Percentiles rank a stretch among this genome's conserved stretches.
Evolutionary conservation across 2,888 invertebrate genomes (phyloP).

Genomic region (Onchidella celtica): DNA sequence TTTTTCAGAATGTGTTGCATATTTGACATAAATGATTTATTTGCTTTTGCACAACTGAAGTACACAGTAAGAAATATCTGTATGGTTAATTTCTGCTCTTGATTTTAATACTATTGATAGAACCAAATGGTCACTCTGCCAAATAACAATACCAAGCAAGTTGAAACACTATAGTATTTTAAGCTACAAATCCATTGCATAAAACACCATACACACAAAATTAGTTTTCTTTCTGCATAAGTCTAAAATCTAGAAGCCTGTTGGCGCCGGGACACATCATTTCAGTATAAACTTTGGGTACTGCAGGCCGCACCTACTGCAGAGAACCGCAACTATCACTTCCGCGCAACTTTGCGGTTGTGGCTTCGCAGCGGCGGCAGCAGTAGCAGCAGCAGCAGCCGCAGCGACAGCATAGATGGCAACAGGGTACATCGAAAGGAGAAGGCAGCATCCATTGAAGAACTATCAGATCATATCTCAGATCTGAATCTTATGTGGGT

Average conservation of each 20-base stretch:
- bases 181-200: slow-evolving; percentile 1
- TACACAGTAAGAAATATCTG: too few relatives aligned
- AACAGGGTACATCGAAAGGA: slow-evolving; percentile 18
- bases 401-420: slow-evolving; percentile 20
- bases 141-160: too few relatives aligned
- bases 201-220: not conserved
- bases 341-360: slow-evolving; percentile 16
- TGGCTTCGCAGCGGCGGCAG: slow-evolving; percentile 11
- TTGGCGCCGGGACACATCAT: not conserved
- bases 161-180: too few relatives aligned
- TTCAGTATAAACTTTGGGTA: not conserved
- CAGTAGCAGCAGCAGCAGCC: slow-evolving; percentile 38
- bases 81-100: too few relatives aligned
- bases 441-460: slow-evolving; percentile 23
- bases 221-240: not conserved
- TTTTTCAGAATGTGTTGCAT: too few relatives aligned
- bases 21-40: too few relatives aligned
- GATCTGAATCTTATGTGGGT: not conserved
- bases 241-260: slow-evolving; percentile 4
- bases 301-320: not conserved
- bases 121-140: too few relatives aligned
- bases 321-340: not conserved
- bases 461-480: not conserved
- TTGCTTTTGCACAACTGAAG: too few relatives aligned
- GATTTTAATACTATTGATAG: too few relatives aligned